Evolutionary conservation across 2,888 invertebrate genomes (phyloP).

Genomic region (Lamellibrachia columna): DNA sequence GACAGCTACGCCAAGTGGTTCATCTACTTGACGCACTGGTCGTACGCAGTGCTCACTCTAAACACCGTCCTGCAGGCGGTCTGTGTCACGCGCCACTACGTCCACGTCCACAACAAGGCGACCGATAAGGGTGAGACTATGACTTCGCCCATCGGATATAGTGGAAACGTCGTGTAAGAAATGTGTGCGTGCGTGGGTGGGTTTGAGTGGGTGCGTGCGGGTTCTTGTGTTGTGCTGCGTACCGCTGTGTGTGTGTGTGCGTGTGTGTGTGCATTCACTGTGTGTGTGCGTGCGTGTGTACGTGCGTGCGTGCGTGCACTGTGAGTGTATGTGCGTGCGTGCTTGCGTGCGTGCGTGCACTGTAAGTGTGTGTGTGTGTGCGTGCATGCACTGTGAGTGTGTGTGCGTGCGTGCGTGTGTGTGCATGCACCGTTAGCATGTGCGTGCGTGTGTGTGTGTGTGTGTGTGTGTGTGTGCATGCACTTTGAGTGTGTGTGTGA

Average conservation of each 20-base stretch:
- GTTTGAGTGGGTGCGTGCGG: background rate
- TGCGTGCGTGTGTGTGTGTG: constrained; percentile 14
- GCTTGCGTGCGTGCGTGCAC: background rate
- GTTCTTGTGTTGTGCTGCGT: no score
- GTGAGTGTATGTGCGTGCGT: background rate
- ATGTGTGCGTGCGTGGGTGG: background rate
- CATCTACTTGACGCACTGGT: constrained; percentile 47
- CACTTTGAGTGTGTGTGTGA: constrained; percentile 17
- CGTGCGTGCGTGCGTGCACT: background rate
- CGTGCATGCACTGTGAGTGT: no score
- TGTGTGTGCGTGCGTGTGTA: background rate
- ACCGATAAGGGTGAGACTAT: background rate
- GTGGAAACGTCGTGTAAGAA: background rate
- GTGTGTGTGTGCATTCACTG: background rate
- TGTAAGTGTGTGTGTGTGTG: background rate
- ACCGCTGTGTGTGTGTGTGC: background rate
- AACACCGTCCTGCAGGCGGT: constrained; percentile 34
- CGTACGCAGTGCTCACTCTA: constrained; percentile 37
- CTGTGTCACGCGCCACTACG: constrained; percentile 24
- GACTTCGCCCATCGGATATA: background rate
- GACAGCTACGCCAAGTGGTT: constrained; percentile 13
- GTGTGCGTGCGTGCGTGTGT: constrained; percentile 8
- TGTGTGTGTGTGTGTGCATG: constrained; percentile 17
- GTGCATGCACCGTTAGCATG: background rate
- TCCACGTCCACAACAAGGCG: background rate